Base-by-base conservation (phyloP, 2,888 invertebrate genomes). In the Muschampia plurimacula region DNA sequence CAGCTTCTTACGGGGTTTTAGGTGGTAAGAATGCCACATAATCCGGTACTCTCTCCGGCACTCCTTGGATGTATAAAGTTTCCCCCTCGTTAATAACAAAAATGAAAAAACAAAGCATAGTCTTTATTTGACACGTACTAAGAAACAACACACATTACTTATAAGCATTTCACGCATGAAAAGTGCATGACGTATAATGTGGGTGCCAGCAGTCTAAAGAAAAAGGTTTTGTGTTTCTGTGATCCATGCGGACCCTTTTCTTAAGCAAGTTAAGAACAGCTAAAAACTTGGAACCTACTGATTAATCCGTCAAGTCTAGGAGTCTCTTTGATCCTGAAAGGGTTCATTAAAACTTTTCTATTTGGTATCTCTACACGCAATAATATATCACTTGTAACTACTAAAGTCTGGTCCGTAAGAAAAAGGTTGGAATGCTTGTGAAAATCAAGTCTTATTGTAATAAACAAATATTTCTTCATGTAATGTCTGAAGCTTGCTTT, bases 301-400 rank as follows among this genome's bases (percentile, higher is more conserved):
- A 63, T 63, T 63, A 63, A 63, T 44, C 39, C 62, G 1, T 39
- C 39, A 39, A 36, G 39, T 15, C 44, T 15, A 8, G 12, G 12
- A 65, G 13, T 39, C 49, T 65, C 49, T 65, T 65, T 65, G 65
- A 65, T 65, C 65, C 32, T 39, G 32, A 65, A 65, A 49, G 65
- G 49, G 28, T 15, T 65, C 49, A 65, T 65, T 65, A 65, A 49
- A 65, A 65, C 65, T 65, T 65, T 64, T 49, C 22, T 65, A 46
- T 65, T 8, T n/a, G 65, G 12, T 44, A 13, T 64, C 44, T 41
- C 22, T 64, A 64, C 28, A 36, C 6, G 10, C 32, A 36, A 6
- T 15, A 55, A 41, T 41, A 41, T 41, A 55, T 22, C 22, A 57
- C 12, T 57, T 57, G 22, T 57, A 57, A 12, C 57, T 28, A 5